These are phyloP conservation scores for Leucoma salicis DNA, from an alignment of 2,888 invertebrate genomes.

Conservation along the genomic window DNA sequence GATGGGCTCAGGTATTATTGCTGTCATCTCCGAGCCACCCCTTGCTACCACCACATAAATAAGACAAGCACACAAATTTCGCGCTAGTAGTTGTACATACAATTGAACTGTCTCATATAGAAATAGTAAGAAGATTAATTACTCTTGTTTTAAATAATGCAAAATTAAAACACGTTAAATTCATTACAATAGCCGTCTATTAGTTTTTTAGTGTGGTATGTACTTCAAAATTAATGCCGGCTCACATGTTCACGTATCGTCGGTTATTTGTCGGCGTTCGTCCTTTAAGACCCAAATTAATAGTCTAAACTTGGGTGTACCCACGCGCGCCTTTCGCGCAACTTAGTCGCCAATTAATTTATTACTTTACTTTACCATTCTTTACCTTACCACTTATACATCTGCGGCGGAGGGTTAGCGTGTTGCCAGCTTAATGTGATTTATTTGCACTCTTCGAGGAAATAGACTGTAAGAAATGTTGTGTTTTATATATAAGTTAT, in stretches of 20 bases:
- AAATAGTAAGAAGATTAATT: no score
- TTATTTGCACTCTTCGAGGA: slow-evolving; percentile 27
- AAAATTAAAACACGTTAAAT: no score
- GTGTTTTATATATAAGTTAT: no score
- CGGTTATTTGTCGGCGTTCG: slow-evolving; percentile 64
- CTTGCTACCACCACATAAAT: no score
- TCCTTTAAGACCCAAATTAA: slow-evolving; percentile 75
- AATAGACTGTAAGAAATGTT: slow-evolving; percentile 14
- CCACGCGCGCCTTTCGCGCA: slow-evolving; percentile 57
- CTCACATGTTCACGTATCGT: slow-evolving; percentile 45
- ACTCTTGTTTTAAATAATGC: no score
- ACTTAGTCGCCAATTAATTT: slow-evolving; percentile 79
- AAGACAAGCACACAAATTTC: no score
- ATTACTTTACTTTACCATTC: slow-evolving; percentile 78
- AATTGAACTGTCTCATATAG: no score
- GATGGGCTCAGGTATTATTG: no score
- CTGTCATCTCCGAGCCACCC: no score
- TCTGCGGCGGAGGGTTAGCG: slow-evolving; percentile 40
- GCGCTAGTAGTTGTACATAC: no score
- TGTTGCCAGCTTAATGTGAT: slow-evolving; percentile 47
- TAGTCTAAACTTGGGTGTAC: slow-evolving; percentile 76
- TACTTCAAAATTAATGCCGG: slow-evolving; percentile 27
- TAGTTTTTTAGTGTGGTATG: no score
- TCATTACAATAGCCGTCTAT: no score
- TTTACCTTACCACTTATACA: slow-evolving; percentile 72